Evolutionary conservation across 2,797 vertebrate species (phyloP).

Genomic region (Varecia variegata): DNA sequence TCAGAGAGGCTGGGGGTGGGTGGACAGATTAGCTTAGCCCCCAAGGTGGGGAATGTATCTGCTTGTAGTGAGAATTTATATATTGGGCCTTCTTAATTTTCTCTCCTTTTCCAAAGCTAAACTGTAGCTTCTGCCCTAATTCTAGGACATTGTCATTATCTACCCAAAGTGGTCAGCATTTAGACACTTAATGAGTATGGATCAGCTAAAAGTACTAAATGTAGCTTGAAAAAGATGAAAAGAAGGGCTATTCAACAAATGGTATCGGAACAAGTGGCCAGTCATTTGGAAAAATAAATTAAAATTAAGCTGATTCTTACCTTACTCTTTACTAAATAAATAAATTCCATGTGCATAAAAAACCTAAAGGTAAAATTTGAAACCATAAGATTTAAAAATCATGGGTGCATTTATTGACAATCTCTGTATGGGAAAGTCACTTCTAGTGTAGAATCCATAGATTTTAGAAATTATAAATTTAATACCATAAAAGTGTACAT

Average conservation of each 20-base stretch:
- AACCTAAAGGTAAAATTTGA: background rate
- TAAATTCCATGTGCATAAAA: background rate
- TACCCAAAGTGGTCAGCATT: background rate
- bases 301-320: background rate
- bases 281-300: background rate
- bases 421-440: background rate
- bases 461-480: background rate
- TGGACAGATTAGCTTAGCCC: background rate
- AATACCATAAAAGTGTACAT: background rate
- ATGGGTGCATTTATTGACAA: background rate
- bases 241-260: background rate
- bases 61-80: conserved; percentile 67
- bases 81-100: conserved; percentile 65
- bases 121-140: conserved; percentile 48
- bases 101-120: conserved; percentile 70
- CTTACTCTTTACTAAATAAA: background rate
- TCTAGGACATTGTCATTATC: background rate
- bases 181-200: background rate
- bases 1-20: background rate
- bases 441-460: background rate
- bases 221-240: background rate
- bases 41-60: conserved; percentile 52
- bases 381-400: background rate
- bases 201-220: background rate
- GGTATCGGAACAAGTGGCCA: background rate